Percentiles rank a stretch among this genome's conserved stretches.
Conservation (phyloP, 2,888 invertebrate genomes). For the Noctua pronuba region DNA sequence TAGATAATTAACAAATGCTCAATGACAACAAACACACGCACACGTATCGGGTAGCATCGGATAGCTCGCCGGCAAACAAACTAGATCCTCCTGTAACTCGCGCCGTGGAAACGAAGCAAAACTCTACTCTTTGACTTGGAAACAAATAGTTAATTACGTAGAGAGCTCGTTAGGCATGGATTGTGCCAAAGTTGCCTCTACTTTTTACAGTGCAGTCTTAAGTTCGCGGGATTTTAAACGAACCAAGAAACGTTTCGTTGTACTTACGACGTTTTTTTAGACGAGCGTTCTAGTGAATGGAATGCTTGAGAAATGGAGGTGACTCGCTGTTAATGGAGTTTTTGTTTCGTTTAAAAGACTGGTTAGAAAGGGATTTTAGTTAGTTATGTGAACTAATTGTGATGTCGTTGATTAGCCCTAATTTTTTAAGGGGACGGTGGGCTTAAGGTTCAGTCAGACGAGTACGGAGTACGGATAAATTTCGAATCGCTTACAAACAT, state of each 20-base stretch:
- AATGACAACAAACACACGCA: constrained; percentile 3
- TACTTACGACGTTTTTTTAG: constrained; percentile 63
- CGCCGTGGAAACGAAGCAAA: constrained; percentile 70
- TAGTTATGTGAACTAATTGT: not conserved
- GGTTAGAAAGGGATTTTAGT: constrained; percentile 11
- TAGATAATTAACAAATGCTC: constrained; percentile 6
- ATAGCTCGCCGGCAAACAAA: constrained; percentile 16
- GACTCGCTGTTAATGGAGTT: constrained; percentile 45
- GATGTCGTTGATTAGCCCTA: not conserved
- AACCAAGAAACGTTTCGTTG: constrained; percentile 61
- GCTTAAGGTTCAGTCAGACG: not conserved
- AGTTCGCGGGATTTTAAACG: constrained; percentile 66
- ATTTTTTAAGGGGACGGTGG: not conserved
- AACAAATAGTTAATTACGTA: constrained; percentile 89
- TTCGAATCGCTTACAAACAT: not conserved
- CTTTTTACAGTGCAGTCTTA: constrained; percentile 68
- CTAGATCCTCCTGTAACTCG: constrained; percentile 52
- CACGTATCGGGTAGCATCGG: constrained; percentile 21
- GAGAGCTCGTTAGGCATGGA: constrained; percentile 87
- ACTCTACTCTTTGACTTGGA: constrained; percentile 85
- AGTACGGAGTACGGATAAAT: not conserved
- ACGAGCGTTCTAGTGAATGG: constrained; percentile 52
- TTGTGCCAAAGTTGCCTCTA: constrained; percentile 79
- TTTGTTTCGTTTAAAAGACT: constrained; percentile 32
- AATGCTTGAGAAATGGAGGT: constrained; percentile 59